Percentiles rank a stretch among this genome's conserved stretches.
These are phyloP conservation scores for Trilocha varians DNA, from an alignment of 2,888 invertebrate species.

Conservation along the genomic window DNA sequence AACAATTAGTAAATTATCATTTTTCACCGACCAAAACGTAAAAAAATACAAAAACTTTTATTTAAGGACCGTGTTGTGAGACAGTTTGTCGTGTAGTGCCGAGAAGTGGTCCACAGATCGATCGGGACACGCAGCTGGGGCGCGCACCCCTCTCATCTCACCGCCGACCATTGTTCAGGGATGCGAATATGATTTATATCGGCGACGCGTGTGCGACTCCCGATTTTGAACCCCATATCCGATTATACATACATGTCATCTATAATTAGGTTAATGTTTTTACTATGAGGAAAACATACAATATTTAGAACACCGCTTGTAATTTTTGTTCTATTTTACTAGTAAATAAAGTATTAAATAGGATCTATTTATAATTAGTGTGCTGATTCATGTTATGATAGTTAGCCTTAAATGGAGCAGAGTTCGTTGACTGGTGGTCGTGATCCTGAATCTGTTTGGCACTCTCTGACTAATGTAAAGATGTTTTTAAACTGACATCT, in stretches of 20 bases:
- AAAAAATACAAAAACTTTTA: slow-evolving; percentile 24
- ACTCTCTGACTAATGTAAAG: slow-evolving; percentile 7
- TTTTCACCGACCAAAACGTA: slow-evolving; percentile 34
- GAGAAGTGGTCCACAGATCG: slow-evolving; percentile 58
- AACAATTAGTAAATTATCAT: slow-evolving; percentile 35
- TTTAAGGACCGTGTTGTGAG: slow-evolving; percentile 46
- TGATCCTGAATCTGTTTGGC: slow-evolving; percentile 14
- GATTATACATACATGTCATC: slow-evolving; percentile 28
- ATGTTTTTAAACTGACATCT: not conserved
- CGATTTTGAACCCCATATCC: slow-evolving; percentile 19
- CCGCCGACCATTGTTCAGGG: slow-evolving; percentile 52
- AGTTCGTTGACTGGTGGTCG: slow-evolving; percentile 26
- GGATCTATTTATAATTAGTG: not conserved
- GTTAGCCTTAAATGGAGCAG: slow-evolving; percentile 25
- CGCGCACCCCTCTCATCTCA: slow-evolving; percentile 69
- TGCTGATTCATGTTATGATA: not conserved
- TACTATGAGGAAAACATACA: slow-evolving; percentile 6
- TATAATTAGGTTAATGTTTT: slow-evolving; percentile 22
- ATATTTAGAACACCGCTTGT: slow-evolving; percentile 2
- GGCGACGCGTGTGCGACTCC: slow-evolving; percentile 34
- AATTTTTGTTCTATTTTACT: slow-evolving; percentile 8
- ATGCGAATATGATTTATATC: slow-evolving; percentile 57
- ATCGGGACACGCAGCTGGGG: slow-evolving; percentile 69
- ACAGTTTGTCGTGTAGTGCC: slow-evolving; percentile 36
- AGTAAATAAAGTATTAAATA: not conserved